Conservation (phyloP, 1,140 invertebrate genomes). For the Wasmannia auropunctata region DNA sequence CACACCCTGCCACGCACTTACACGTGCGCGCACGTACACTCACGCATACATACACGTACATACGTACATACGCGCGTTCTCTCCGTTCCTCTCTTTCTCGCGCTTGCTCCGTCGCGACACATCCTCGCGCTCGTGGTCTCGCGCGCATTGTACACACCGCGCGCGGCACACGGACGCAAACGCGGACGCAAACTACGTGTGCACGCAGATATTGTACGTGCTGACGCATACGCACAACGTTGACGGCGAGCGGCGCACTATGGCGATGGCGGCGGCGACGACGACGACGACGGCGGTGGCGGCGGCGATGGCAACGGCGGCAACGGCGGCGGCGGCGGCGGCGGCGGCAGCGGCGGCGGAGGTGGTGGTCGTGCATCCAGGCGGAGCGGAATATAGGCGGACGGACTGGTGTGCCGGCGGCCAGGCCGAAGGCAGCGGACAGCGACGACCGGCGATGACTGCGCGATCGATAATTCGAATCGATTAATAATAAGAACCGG, state of each 20-base stretch:
- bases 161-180: conserved; percentile 15
- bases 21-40: conserved; percentile 52
- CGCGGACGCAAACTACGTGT: conserved; percentile 25
- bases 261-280: conserved; percentile 58
- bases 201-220: conserved; percentile 45
- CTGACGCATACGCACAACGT: conserved; percentile 55
- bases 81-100: conserved; percentile 13
- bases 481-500: conserved; percentile 56
- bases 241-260: conserved; percentile 66
- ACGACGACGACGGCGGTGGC: conserved; percentile 54
- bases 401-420: conserved; percentile 38
- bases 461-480: conserved; percentile 64
- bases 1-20: conserved; percentile 39
- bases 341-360: conserved; percentile 54
- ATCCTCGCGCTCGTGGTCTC: conserved; percentile 49
- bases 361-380: conserved; percentile 69
- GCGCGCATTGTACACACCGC: conserved; percentile 28
- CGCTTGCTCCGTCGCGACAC: conserved; percentile 22
- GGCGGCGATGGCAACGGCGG: conserved; percentile 59
- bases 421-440: conserved; percentile 54
- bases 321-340: conserved; percentile 61
- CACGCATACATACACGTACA: neutral
- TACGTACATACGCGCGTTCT: neutral
- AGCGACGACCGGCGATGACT: conserved; percentile 49
- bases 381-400: conserved; percentile 52